Conservation (phyloP, 2,113 vertebrate species). For the Scatophagus argus region DNA sequence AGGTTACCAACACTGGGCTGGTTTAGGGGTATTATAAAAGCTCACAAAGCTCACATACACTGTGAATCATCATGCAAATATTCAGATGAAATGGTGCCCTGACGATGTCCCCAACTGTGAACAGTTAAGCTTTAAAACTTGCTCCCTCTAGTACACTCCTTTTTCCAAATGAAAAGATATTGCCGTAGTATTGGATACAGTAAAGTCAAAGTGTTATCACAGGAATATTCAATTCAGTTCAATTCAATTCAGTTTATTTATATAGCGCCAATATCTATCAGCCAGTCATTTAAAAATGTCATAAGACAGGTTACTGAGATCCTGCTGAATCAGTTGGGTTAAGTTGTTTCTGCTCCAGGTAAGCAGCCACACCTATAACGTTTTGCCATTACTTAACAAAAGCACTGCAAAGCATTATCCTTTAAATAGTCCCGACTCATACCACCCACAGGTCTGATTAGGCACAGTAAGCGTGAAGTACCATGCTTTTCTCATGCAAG, state of each 20-base stretch:
- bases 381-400: conserved; percentile 53
- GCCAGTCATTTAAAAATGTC: conserved; percentile 45
- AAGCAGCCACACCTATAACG: conserved; percentile 52
- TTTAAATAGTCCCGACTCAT: conserved; percentile 15
- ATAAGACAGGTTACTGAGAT: conserved; percentile 43
- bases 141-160: not conserved
- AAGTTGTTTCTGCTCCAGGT: conserved; percentile 13
- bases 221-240: too few species aligned
- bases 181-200: not conserved
- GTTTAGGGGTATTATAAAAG: conserved; percentile 22
- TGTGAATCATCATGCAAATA: conserved; percentile 41
- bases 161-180: conserved; percentile 8
- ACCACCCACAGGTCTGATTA: too few species aligned
- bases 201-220: not conserved
- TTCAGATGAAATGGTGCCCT: conserved; percentile 35
- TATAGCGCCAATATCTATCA: too few species aligned
- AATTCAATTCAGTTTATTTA: too few species aligned
- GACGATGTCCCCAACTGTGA: not conserved
- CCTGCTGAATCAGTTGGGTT: conserved; percentile 38
- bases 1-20: not conserved
- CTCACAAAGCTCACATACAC: conserved; percentile 1
- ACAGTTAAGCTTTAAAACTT: not conserved
- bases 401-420: conserved; percentile 30
- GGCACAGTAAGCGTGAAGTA: not conserved
- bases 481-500: not conserved